Evolutionary conservation across 2,113 vertebrate species (phyloP).

Genomic region (Morone chrysops): DNA sequence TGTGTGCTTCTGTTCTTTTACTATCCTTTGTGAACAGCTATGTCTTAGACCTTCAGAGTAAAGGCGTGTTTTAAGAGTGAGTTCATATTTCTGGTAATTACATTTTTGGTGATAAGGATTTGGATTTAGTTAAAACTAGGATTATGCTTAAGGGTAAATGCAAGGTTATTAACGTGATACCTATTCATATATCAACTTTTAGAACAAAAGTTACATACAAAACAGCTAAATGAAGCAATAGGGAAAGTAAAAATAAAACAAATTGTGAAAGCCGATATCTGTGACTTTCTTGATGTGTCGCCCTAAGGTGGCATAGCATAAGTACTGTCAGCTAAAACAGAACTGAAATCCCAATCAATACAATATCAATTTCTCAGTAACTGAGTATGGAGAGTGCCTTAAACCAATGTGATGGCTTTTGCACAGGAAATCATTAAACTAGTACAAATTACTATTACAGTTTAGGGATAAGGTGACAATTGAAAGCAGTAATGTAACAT

Average conservation of each 20-base stretch:
- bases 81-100: background rate
- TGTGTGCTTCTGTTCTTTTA: background rate
- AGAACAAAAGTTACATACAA: background rate
- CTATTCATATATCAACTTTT: background rate
- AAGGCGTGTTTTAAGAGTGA: background rate
- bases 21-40: background rate
- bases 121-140: background rate
- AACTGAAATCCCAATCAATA: too few relatives aligned
- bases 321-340: background rate
- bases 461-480: background rate
- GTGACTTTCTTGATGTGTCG: background rate
- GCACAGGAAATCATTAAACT: too few relatives aligned
- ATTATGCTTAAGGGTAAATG: background rate
- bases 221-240: background rate
- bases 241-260: background rate
- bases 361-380: background rate
- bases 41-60: background rate
- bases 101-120: too few relatives aligned
- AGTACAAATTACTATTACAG: too few relatives aligned
- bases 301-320: background rate
- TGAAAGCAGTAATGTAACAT: too few relatives aligned
- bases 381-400: background rate
- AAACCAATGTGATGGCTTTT: background rate
- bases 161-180: too few relatives aligned
- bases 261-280: background rate